A percentile compares a stretch with the other conserved stretches of the same genome.
Evolutionary conservation across 1,140 invertebrate species (phyloP).

Genomic region (Muscidifurax raptorellus): DNA sequence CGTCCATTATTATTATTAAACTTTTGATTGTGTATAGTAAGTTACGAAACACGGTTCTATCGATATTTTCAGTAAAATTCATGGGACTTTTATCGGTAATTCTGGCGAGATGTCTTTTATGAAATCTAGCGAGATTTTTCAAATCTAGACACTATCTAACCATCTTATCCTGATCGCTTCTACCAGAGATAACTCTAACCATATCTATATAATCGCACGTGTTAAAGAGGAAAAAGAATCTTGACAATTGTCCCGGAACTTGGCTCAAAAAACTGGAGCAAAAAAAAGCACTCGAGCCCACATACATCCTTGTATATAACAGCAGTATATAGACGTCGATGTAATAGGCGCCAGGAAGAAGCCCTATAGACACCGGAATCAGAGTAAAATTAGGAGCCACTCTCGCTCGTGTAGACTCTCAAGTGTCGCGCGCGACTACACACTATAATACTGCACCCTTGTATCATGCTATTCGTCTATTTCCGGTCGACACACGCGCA

Average conservation of each 20-base stretch:
- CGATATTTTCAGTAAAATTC: too few species aligned
- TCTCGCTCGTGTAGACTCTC: slow-evolving; percentile 13
- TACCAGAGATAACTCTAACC: too few species aligned
- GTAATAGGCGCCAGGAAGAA: slow-evolving; percentile 16
- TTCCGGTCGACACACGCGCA: slow-evolving; percentile 28
- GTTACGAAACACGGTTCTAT: too few species aligned
- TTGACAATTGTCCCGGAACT: slow-evolving; percentile 8
- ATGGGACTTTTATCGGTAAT: too few species aligned
- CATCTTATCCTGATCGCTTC: too few species aligned
- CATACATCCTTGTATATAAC: neutral
- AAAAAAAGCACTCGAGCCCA: neutral
- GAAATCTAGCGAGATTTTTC: too few species aligned
- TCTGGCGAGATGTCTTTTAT: too few species aligned
- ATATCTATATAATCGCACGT: too few species aligned
- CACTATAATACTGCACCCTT: neutral
- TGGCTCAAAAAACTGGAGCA: slow-evolving; percentile 18
- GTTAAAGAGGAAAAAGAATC: slow-evolving; percentile 38
- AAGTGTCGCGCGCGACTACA: neutral
- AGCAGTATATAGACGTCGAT: neutral
- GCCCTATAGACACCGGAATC: slow-evolving; percentile 52
- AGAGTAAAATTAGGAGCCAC: slow-evolving; percentile 61
- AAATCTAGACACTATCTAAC: too few species aligned
- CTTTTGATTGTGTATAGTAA: too few species aligned
- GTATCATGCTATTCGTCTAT: slow-evolving; percentile 39
- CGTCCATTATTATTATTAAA: too few species aligned